phyloP scores from a whole-genome alignment of 2,113 vertebrate species.

The Zootoca vivipara region DNA sequence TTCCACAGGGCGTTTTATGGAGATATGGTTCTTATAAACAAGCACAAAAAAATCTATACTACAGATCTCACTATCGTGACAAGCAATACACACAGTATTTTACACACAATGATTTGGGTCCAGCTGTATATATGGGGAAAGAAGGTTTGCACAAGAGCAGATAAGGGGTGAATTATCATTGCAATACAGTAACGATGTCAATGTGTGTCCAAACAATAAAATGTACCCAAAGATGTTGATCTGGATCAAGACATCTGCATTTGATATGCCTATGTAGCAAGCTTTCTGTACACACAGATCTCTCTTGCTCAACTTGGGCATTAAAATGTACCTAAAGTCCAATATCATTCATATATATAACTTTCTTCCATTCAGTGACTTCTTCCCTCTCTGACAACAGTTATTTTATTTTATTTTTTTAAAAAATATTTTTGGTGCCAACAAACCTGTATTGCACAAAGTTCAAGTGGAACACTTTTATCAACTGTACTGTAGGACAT shows the following conservation, averaged over 20 bases:
- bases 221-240: neutral
- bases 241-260: neutral
- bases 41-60: neutral
- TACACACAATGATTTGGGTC: neutral
- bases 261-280: neutral
- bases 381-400: neutral
- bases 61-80: neutral
- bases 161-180: neutral
- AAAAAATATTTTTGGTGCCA: conserved; percentile 32
- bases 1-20: neutral
- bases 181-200: neutral
- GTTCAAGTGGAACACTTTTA: conserved; percentile 39
- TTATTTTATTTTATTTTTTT: too few relatives aligned
- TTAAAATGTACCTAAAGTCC: neutral
- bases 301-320: neutral
- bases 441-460: conserved; percentile 49
- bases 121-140: neutral
- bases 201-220: neutral
- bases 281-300: neutral
- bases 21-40: too few relatives aligned
- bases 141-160: neutral
- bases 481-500: conserved; percentile 50
- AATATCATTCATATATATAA: neutral
- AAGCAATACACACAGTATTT: neutral
- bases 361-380: neutral